A percentile compares a stretch with the other conserved stretches of the same genome.
Evolutionary conservation across 2,888 invertebrate genomes (phyloP).

Genomic region (Zaprionus lineosus): DNA sequence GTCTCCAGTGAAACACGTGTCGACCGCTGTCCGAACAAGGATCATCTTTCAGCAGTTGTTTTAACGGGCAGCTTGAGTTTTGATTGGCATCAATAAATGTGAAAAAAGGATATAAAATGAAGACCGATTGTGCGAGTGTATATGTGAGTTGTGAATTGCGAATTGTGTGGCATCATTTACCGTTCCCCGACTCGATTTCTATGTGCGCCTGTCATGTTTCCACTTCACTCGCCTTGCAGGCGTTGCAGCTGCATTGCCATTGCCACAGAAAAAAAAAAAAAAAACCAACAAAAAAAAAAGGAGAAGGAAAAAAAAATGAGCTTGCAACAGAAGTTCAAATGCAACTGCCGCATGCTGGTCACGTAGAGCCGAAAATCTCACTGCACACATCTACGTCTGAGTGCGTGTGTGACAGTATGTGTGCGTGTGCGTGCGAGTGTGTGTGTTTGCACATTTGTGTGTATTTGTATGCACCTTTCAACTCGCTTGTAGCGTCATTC

Average conservation of each 20-base stretch:
- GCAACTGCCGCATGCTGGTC: conserved; percentile 61
- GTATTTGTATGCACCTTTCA: conserved; percentile 51
- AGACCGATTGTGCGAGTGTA: no score
- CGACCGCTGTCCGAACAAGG: no score
- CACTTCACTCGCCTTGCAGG: conserved; percentile 32
- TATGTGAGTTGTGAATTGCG: no score
- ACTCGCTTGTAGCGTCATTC: conserved; percentile 23
- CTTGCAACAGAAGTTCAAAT: conserved; percentile 1
- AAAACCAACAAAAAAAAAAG: no score
- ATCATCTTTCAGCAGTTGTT: no score
- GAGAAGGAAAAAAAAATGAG: conserved; percentile 6
- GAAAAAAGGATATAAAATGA: no score
- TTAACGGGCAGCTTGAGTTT: no score
- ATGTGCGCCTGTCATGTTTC: conserved; percentile 37
- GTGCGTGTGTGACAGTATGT: neutral
- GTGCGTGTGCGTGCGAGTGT: neutral
- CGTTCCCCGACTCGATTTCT: conserved; percentile 14
- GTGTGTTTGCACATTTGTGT: neutral
- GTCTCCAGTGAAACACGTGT: no score
- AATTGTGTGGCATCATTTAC: conserved; percentile 13
- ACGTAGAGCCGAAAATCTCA: conserved; percentile 61
- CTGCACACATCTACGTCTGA: conserved; percentile 17
- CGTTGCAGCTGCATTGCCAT: conserved; percentile 25
- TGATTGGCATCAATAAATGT: no score
- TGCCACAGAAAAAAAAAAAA: no score